These are phyloP conservation scores for Antrozous pallidus DNA, from an alignment of 2,797 vertebrate genomes.

Conservation along the genomic window DNA sequence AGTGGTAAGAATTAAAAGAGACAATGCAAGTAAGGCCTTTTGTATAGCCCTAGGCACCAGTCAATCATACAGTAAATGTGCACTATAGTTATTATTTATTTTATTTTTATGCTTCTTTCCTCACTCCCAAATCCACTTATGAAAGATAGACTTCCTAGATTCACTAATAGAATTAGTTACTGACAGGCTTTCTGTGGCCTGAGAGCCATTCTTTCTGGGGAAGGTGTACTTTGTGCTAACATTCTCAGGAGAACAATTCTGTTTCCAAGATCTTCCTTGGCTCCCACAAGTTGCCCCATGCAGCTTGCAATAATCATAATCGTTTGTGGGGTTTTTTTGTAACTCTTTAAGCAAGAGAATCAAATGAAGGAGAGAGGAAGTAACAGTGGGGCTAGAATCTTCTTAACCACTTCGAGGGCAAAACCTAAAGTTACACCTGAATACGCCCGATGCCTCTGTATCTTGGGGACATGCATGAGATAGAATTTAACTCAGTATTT, in stretches of 20 bases:
- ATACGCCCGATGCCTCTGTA: background rate
- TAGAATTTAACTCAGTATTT: background rate
- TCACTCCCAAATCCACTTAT: background rate
- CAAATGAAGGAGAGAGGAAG: background rate
- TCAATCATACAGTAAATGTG: constrained; percentile 20
- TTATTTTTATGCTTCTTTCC: constrained; percentile 11
- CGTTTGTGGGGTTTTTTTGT: background rate
- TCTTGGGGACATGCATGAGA: background rate
- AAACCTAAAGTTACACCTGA: background rate
- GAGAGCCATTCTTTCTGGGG: constrained; percentile 32
- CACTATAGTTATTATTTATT: background rate
- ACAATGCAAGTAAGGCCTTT: constrained; percentile 27
- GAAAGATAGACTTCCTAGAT: background rate
- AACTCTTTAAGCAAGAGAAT: constrained; percentile 10
- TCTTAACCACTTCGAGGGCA: background rate
- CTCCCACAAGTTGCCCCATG: background rate
- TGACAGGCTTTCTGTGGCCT: background rate
- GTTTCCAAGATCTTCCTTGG: constrained; percentile 13
- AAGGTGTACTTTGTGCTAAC: background rate
- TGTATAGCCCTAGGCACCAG: background rate
- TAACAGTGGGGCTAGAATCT: background rate
- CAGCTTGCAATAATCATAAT: background rate
- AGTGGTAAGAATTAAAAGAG: background rate
- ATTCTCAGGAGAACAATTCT: constrained; percentile 14
- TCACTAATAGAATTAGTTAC: constrained; percentile 1